Base-by-base conservation (phyloP, 2,797 vertebrate species). In the Malacoraja senta region DNA sequence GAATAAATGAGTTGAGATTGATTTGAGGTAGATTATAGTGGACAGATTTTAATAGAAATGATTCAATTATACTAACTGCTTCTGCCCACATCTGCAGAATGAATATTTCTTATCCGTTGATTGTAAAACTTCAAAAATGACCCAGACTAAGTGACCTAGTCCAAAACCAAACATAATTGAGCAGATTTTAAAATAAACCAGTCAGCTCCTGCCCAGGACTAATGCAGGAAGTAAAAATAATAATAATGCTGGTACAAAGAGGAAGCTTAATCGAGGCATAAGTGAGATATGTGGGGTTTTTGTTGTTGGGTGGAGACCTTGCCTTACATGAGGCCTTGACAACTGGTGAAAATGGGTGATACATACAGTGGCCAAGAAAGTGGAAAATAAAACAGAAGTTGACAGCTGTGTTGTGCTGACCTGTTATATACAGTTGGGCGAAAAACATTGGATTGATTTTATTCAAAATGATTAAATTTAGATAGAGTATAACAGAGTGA, bases 401-500 rank as follows among this genome's bases (percentile, higher is more conserved):
- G 6, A 29, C 53, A 9, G 9, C 81, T 84, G 53, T n/a, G 53
- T 61, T 38, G 44, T 83, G n/a, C n/a, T 88, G 61, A 88, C n/a
- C n/a, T 32, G 65, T 65, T 61, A 84, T 17, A 61, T 15, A 29
- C 58, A 32, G 61, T 63, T 88, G 35, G 63, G 32, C 63, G 68
- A n/a, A 88, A 68, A 32, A 32, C 63, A 88, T 17, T 35, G n/a
- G 63, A 88, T n/a, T 21, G 83, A 86, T 86, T 65, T 88, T 21
- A 35, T 68, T 68, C 53, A 26, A 53, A 29, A 84, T 88, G 29
- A 88, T 88, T 68, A 29, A 21, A 68, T 35, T 88, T 13, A 32
- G n/a, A 68, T 88, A 88, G 17, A 68, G 24, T 88, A 88, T 68
- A 88, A 68, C n/a, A 88, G 84, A 32, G 63, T 88, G 63, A 35